Conservation (phyloP, 2,113 vertebrate species). For the Electrona antarctica region DNA sequence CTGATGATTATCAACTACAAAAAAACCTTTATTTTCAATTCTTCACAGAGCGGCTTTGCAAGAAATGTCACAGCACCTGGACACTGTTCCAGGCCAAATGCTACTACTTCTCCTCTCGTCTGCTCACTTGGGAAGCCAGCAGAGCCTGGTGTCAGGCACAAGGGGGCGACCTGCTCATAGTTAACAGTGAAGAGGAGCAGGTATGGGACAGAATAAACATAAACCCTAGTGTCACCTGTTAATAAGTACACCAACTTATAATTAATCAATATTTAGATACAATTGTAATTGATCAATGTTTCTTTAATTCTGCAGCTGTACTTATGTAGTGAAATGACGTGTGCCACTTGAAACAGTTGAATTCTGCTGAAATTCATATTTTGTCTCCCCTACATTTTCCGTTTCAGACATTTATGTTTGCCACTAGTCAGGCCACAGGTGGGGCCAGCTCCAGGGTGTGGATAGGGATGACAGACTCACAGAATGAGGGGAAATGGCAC, state of each 20-base stretch:
- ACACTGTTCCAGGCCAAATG: conserved; percentile 44
- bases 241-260: no score
- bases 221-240: no score
- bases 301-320: no score
- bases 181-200: conserved; percentile 48
- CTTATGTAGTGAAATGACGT: no score
- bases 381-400: neutral
- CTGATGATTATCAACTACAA: neutral
- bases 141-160: conserved; percentile 51
- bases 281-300: no score
- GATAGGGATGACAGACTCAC: conserved; percentile 48
- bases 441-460: conserved; percentile 26
- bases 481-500: conserved; percentile 43
- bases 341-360: neutral
- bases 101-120: conserved; percentile 53
- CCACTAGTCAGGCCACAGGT: neutral
- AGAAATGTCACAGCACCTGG: conserved; percentile 44
- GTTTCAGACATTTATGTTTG: conserved; percentile 35
- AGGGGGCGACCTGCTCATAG: conserved; percentile 50
- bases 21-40: neutral
- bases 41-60: conserved; percentile 45
- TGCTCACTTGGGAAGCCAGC: conserved; percentile 44
- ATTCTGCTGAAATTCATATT: neutral
- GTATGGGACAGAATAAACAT: neutral
- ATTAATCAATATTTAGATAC: no score